Conservation (phyloP, 2,113 vertebrate species). For the Collichthys lucidus region DNA sequence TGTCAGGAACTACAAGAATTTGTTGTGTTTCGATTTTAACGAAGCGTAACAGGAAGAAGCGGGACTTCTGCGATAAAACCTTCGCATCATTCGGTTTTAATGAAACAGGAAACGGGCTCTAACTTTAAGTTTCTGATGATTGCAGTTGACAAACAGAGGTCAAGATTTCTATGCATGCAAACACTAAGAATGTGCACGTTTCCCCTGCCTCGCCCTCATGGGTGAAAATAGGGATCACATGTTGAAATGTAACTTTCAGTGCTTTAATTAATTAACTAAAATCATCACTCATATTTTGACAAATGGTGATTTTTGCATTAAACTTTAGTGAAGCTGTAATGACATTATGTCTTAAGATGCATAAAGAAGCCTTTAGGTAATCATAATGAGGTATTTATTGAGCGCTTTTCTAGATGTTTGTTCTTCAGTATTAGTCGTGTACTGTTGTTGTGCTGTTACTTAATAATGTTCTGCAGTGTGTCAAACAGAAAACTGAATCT, state of each 20-base stretch:
- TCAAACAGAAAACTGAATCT: slow-evolving; percentile 37
- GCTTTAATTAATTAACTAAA: slow-evolving; percentile 40
- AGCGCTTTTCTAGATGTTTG: slow-evolving; percentile 18
- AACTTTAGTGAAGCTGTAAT: neutral
- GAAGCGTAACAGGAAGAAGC: slow-evolving; percentile 13
- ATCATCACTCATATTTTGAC: neutral
- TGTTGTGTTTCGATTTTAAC: neutral
- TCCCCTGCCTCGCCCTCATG: neutral
- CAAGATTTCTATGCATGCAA: slow-evolving; percentile 29
- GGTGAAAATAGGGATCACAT: neutral
- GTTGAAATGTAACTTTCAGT: slow-evolving; percentile 26
- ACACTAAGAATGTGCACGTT: slow-evolving; percentile 28
- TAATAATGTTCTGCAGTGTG: slow-evolving; percentile 25
- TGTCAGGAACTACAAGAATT: slow-evolving; percentile 17
- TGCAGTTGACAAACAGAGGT: neutral
- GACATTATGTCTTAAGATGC: neutral
- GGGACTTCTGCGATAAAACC: neutral
- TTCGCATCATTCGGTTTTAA: neutral
- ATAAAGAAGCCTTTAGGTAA: slow-evolving; percentile 5
- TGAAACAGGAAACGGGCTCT: slow-evolving; percentile 12
- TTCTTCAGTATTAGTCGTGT: slow-evolving; percentile 1
- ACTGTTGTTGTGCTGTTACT: slow-evolving; percentile 14
- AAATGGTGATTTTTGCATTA: slow-evolving; percentile 8
- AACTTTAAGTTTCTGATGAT: slow-evolving; percentile 10
- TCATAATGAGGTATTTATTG: neutral